Conservation (phyloP, 2,113 vertebrate species). For the Pluvialis apricaria region DNA sequence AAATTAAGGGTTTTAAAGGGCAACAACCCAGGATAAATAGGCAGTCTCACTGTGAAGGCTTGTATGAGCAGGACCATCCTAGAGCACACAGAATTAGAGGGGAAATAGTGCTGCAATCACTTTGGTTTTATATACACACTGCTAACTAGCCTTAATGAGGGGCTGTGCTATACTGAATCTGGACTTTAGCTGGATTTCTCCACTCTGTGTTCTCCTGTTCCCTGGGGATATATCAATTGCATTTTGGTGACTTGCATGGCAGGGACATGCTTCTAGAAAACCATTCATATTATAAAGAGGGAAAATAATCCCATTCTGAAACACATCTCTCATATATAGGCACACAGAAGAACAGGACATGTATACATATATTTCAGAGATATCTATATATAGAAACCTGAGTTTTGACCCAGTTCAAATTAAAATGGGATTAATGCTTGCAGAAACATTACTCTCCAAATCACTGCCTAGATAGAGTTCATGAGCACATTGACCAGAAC, state of each 20-base stretch:
- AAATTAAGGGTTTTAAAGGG: not conserved
- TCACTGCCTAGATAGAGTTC: not conserved
- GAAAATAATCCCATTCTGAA: not conserved
- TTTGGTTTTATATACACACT: not conserved
- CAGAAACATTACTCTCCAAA: not conserved
- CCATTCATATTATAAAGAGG: not conserved
- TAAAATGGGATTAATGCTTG: not conserved
- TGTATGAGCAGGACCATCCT: not conserved
- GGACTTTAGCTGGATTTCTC: not conserved
- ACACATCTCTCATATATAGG: not conserved
- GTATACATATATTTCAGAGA: not conserved
- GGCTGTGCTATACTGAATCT: not conserved
- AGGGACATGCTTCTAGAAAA: not conserved
- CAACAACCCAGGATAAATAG: not conserved
- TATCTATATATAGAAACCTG: not conserved
- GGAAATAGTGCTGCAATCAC: not conserved
- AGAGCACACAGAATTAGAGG: rapidly evolving
- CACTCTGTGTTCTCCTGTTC: not conserved
- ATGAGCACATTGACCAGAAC: not conserved
- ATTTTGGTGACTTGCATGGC: not conserved
- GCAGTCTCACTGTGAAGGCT: not conserved
- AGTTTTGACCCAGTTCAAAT: not conserved
- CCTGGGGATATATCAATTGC: not conserved
- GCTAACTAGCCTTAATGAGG: not conserved
- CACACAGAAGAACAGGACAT: not conserved